Conservation (phyloP, 92 coral and sea anemone genomes). For the Desmophyllum pertusum region DNA sequence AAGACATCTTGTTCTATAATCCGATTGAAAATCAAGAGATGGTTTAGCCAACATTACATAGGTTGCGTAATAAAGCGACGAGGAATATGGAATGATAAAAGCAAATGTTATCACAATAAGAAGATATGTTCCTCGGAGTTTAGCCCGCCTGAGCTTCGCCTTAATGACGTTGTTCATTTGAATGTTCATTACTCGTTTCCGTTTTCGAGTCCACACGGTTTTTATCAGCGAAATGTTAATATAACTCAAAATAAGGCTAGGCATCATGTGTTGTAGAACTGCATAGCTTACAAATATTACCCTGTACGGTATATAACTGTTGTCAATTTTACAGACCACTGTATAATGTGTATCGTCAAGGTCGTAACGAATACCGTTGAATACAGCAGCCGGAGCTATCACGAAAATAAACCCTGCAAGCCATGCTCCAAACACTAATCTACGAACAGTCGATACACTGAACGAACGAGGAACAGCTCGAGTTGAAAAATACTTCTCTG, state of each 20-base stretch:
- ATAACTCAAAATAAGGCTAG: not conserved
- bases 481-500: not conserved
- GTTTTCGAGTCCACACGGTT: not conserved
- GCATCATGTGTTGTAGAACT: not conserved
- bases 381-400: not conserved
- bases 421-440: not conserved
- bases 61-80: not conserved
- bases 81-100: slow-evolving; percentile 7
- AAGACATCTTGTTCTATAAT: not conserved
- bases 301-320: not conserved
- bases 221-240: slow-evolving; percentile 1
- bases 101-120: not conserved
- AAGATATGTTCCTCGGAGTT: not conserved
- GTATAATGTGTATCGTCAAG: slow-evolving; percentile 9
- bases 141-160: not conserved
- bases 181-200: not conserved
- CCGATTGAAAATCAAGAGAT: not conserved
- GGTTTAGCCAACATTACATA: not conserved
- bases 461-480: slow-evolving; percentile 1
- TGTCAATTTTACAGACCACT: slow-evolving; percentile 7
- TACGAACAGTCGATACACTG: not conserved
- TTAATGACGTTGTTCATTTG: not conserved
- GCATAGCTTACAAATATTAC: not conserved
- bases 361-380: not conserved
- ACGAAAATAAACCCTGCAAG: not conserved